Conservation (phyloP, 2,797 vertebrate genomes). For the Taenioides sp. region DNA sequence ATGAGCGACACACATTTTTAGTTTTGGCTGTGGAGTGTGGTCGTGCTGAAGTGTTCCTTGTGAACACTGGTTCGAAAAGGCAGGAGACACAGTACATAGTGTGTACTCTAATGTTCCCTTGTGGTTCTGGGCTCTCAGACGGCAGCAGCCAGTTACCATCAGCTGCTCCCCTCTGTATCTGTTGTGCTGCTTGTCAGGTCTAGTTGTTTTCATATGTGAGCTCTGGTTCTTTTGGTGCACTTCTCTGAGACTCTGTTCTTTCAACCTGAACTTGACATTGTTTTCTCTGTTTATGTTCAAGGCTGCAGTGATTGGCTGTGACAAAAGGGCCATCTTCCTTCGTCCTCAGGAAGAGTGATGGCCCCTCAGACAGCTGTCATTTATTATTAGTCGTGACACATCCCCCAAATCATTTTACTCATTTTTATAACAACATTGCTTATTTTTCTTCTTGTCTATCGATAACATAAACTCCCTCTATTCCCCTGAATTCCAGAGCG, state of each 20-base stretch:
- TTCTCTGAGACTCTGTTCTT: slow-evolving; percentile 70
- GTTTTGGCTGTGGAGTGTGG: slow-evolving; percentile 34
- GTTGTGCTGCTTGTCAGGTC: slow-evolving; percentile 66
- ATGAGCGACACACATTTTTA: slow-evolving; percentile 53
- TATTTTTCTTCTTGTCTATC: slow-evolving; percentile 16
- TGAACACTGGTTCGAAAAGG: slow-evolving; percentile 49
- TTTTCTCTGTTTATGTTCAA: slow-evolving; percentile 69
- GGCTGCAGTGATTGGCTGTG: slow-evolving; percentile 74
- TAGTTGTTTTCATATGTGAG: slow-evolving; percentile 66
- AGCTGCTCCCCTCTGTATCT: slow-evolving; percentile 53
- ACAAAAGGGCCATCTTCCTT: slow-evolving; percentile 70
- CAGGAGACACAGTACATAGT: slow-evolving; percentile 50
- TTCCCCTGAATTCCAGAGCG: slow-evolving; percentile 25
- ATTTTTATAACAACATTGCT: slow-evolving; percentile 31
- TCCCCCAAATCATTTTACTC: slow-evolving; percentile 66
- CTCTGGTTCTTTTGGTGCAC: slow-evolving; percentile 68
- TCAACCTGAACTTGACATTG: slow-evolving; percentile 74
- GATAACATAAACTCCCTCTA: slow-evolving; percentile 28
- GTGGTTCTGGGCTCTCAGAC: slow-evolving; percentile 61
- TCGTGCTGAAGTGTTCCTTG: slow-evolving; percentile 51
- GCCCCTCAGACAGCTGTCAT: slow-evolving; percentile 76
- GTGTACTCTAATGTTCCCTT: slow-evolving; percentile 60
- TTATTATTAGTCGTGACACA: slow-evolving; percentile 67
- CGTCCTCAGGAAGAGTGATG: slow-evolving; percentile 65
- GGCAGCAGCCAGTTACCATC: slow-evolving; percentile 68